Percentiles rank a stretch among this genome's conserved stretches.
These are phyloP conservation scores for Brachyhypopomus gauderio DNA, from an alignment of 2,113 vertebrate genomes.

Conservation along the genomic window DNA sequence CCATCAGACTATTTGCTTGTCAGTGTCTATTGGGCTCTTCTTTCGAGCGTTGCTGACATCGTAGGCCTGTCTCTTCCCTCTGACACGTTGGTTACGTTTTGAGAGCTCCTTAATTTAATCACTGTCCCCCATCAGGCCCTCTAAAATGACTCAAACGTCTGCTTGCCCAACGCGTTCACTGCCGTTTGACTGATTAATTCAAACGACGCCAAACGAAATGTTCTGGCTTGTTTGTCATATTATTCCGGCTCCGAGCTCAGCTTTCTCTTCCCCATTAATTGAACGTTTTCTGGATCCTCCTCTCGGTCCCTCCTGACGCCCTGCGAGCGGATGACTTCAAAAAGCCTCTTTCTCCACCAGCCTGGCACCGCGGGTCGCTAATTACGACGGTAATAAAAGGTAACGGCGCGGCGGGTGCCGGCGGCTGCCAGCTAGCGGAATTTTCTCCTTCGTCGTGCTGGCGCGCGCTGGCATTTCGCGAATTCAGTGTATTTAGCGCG, in stretches of 20 bases:
- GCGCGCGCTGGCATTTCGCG: slow-evolving; percentile 1
- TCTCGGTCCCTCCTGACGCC: slow-evolving; percentile 21
- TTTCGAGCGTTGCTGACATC: slow-evolving; percentile 40
- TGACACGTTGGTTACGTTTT: slow-evolving; percentile 64
- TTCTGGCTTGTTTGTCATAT: slow-evolving; percentile 83
- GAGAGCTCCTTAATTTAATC: slow-evolving; percentile 80
- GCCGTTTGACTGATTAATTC: slow-evolving; percentile 80
- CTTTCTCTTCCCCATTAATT: slow-evolving; percentile 43
- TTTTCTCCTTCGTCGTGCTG: slow-evolving; percentile 2
- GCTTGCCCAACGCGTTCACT: slow-evolving; percentile 73
- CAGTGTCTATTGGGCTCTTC: slow-evolving; percentile 39
- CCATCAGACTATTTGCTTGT: slow-evolving; percentile 29
- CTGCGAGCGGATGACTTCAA: slow-evolving; percentile 46
- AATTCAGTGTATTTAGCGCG: slow-evolving; percentile 11
- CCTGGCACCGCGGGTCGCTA: slow-evolving; percentile 47
- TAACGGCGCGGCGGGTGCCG: slow-evolving; percentile 46
- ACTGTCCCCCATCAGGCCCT: slow-evolving; percentile 67
- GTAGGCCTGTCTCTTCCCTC: slow-evolving; percentile 38
- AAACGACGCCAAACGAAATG: slow-evolving; percentile 75
- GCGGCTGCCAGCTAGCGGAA: slow-evolving; percentile 31
- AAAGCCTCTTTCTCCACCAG: slow-evolving; percentile 44
- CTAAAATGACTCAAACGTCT: slow-evolving; percentile 71
- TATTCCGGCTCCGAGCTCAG: slow-evolving; percentile 56
- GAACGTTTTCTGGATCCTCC: slow-evolving; percentile 40
- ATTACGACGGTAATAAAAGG: slow-evolving; percentile 55